Evolutionary conservation across 2,113 vertebrate species (phyloP), one percentile per base, ranked within the genome.

Genomic region (Noturus placidus): DNA sequence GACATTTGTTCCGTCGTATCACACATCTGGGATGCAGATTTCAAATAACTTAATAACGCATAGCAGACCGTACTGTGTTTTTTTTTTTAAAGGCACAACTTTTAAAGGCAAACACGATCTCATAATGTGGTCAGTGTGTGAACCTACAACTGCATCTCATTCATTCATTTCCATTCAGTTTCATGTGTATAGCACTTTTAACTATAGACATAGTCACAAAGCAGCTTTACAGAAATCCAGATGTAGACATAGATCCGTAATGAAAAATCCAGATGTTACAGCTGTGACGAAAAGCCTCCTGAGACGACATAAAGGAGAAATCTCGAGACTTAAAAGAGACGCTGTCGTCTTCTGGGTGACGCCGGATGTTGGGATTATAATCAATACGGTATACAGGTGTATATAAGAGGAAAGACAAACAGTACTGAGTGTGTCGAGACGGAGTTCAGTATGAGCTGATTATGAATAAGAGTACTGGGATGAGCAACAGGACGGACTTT

Each of bases 11-110:
- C 67, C 33, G 59, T 87, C 56, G 69, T 85, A 88, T 88, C 86
- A 87, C 80, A 56, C 90, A 92, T 92, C 88, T 92, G 89, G 86
- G 87, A 91, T 89, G 90, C 89, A 91, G 87, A 88, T 85, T 85
- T 78, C 89, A 78, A 79, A 87, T 84, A 86, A 80, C 81, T 83
- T 88, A 82, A 87, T 87, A 87, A 61, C 87, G 52, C 82, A 76
- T 80, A 82, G 74, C 86, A 84, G 83, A 87, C 83, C 65, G 82
- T 65, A 56, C 67, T 59, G 52, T 30, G 52, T 46, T 38, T 46
- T 46, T 46, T 17, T 56, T 87, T 59, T 59, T 63, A 85, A 69
- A 74, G 57, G 76, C 88, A 56, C 56, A 25, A 84, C 70, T 61
- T 89, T 82, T 83, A 84, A 70, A 33, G 61, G 69, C 86, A 33